Evolutionary conservation across 1,140 invertebrate species (phyloP), one percentile per base, ranked within the genome.

Genomic region (Lineus longissimus): DNA sequence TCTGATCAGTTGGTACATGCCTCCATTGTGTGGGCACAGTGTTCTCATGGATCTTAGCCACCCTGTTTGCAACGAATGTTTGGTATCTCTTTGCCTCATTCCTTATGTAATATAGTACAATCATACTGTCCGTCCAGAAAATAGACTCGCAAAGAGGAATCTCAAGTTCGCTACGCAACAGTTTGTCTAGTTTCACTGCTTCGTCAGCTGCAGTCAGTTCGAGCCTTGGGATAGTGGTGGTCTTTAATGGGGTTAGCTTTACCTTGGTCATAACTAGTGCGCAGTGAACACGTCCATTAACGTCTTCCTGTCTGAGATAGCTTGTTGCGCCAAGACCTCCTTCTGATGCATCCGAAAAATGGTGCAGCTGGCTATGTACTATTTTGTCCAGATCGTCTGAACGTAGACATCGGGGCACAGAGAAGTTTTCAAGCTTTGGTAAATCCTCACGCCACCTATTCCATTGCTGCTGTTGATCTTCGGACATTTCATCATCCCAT

Each of bases 401-500:
- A 45, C 59, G 57, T 0, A 47, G 30, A 33, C 60, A 69, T 25
- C 62, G 29, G 15, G 13, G 15, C 6, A 56, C 40, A 1, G 13
- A 2, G 22, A 65, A 43, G 17, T 27, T 45, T n/a, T 19, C 6
- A 11, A 63, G 30, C 22, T 66, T 31, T 9, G 45, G 43, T 36
- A 69, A 19, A 31, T 65, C 30, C 15, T 29, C 1, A 31, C 23
- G 7, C 64, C 57, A 63, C 11, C 22, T 36, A 30, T 65, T 15
- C 63, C 63, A 62, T 30, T 17, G 2, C 25, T 19, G 1, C 9
- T 2, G 2, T 6, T 58, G 15, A 0, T 30, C 15, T 9, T 54
- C 61, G 25, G 55, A 41, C 17, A 66, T 13, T 1, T 36, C 23
- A 22, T 66, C 67, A 51, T 69, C 67, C 67, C 67, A 69, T 30